A percentile compares a stretch with the other conserved stretches of the same genome.
Conservation (phyloP, 2,888 invertebrate species). For the Pandemis corylana region DNA sequence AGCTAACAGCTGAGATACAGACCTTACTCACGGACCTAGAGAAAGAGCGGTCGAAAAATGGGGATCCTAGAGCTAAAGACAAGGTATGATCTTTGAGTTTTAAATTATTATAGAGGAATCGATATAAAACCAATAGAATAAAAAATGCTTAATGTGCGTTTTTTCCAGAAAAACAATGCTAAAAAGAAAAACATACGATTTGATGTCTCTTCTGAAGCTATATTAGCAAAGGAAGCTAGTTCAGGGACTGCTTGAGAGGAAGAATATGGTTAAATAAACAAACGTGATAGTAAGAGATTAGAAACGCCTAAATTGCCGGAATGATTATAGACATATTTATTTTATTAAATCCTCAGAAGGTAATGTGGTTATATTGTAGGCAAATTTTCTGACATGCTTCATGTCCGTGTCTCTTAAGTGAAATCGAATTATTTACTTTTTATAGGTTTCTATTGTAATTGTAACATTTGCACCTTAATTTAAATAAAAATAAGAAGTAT, state of each 20-base stretch:
- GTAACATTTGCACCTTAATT: background rate
- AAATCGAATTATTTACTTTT: background rate
- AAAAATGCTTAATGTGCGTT: constrained; percentile 12
- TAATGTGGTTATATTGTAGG: background rate
- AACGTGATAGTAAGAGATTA: constrained; percentile 49
- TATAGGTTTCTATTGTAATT: background rate
- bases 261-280: constrained; percentile 31
- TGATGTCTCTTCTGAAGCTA: constrained; percentile 75
- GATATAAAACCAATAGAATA: background rate
- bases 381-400: background rate
- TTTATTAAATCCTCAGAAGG: background rate
- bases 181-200: constrained; percentile 80
- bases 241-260: constrained; percentile 59
- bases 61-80: constrained; percentile 84
- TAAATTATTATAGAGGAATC: background rate
- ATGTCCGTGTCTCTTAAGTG: background rate
- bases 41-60: constrained; percentile 89
- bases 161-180: constrained; percentile 69
- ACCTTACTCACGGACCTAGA: constrained; percentile 89
- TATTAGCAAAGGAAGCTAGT: constrained; percentile 65
- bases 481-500: background rate
- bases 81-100: constrained; percentile 59
- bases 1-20: constrained; percentile 89
- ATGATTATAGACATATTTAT: constrained; percentile 18
- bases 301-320: constrained; percentile 42